Base-by-base conservation (phyloP, 2,113 vertebrate genomes). In the Tinamus guttatus region DNA sequence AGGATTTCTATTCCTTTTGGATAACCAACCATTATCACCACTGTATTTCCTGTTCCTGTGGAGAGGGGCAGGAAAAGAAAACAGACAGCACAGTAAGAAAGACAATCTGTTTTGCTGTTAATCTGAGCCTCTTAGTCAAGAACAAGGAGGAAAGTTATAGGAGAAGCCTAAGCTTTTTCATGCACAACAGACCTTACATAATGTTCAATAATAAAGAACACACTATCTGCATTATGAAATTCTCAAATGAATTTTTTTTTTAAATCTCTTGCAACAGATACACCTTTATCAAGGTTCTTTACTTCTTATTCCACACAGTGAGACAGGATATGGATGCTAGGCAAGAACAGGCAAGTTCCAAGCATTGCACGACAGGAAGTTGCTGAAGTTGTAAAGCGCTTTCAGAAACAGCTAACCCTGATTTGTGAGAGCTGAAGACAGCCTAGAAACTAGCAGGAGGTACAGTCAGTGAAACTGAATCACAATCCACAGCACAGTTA, bases 21-120 rank as follows among this genome's bases (percentile, higher is more conserved):
- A 90, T 98, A 98, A 27, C 98, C 98, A 97, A 98, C 94, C 98
- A 98, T 98, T 97, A 98, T 98, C 89, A 98, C 98, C 76, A 98
- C 98, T 88, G 94, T 98, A 89, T 97, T 98, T 92, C 98, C 98
- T 67, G 98, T 98, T 94, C 98, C 98, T 98, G 94, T 81, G 81
- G 45, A 67, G 65, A 16, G 27, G 19, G 45, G 34, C 25, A 62
- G 79, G 36, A 74, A 77, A 4, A 34, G n/a, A 58, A 14, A 80
- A 85, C 70, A 89, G 67, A 15, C 36, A 76, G 47, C 13, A 64
- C 32, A 58, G 49, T 19, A 63, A 81, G 81, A 80, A 60, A 76
- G 11, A 40, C n/a, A 45, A 76, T 75, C 47, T 75, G 49, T 11
- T 7, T 63, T 45, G 30, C 84, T 21, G 11, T 11, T 40, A 82